Percentiles rank a stretch among this genome's conserved stretches.
These are phyloP conservation scores for Ibycter americanus DNA, from an alignment of 2,797 vertebrate genomes.

Conservation along the genomic window DNA sequence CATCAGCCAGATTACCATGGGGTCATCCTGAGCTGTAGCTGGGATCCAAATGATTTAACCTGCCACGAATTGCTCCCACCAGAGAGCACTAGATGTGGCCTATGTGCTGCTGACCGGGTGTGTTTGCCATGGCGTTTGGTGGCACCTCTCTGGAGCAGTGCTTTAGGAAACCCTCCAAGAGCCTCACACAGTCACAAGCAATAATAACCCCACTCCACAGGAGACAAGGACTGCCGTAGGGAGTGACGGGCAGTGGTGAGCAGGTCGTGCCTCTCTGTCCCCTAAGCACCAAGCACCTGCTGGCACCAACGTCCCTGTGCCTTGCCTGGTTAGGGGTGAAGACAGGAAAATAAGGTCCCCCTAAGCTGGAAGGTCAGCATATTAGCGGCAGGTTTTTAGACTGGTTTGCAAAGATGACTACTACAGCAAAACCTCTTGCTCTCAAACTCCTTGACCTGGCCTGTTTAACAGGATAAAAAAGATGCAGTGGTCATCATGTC, in stretches of 20 bases:
- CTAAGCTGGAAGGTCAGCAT: neutral
- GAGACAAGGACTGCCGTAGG: neutral
- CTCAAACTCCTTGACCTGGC: neutral
- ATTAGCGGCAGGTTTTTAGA: neutral
- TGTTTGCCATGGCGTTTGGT: neutral
- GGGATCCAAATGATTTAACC: neutral
- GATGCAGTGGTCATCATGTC: neutral
- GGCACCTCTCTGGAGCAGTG: neutral
- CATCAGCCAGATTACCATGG: neutral
- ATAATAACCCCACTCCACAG: neutral
- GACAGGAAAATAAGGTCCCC: neutral
- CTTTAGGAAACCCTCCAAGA: neutral
- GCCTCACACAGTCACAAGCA: fast-evolving
- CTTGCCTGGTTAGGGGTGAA: neutral
- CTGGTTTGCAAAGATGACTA: neutral
- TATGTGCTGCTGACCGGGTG: neutral
- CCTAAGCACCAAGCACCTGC: too few species aligned
- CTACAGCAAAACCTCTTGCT: neutral
- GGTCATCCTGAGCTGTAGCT: neutral
- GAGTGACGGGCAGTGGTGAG: neutral
- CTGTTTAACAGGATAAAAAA: neutral
- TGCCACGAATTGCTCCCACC: neutral
- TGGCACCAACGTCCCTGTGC: fast-evolving
- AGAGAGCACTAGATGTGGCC: neutral
- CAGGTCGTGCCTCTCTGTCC: neutral